A percentile compares a stretch with the other conserved stretches of the same genome.
Evolutionary conservation across 2,888 invertebrate genomes (phyloP).

Genomic region (Andrena flavipes): DNA sequence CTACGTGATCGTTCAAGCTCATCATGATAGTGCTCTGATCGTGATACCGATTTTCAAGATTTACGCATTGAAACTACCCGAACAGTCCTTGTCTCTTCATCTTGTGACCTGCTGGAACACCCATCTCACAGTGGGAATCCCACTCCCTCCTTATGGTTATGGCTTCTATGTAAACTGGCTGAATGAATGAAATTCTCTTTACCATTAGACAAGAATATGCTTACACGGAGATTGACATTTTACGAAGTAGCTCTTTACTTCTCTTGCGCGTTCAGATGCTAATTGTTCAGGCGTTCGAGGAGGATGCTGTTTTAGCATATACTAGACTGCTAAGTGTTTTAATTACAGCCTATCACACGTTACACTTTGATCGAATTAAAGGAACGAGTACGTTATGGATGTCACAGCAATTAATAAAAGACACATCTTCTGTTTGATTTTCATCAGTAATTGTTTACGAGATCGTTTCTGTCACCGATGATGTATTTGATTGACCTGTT

Average conservation of each 20-base stretch:
- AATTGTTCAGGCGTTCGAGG: conserved; percentile 20
- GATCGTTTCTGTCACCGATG: conserved; percentile 26
- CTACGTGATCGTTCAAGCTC: conserved; percentile 22
- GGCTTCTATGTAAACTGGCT: conserved; percentile 73
- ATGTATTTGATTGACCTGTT: conserved; percentile 13
- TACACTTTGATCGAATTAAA: conserved; percentile 37
- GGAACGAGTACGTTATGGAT: conserved; percentile 46
- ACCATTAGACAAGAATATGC: conserved; percentile 64
- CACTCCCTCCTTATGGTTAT: conserved; percentile 65
- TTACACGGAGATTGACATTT: conserved; percentile 56
- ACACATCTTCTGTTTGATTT: conserved; percentile 17
- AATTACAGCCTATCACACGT: conserved; percentile 38
- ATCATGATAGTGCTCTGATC: conserved; percentile 43
- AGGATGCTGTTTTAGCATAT: conserved; percentile 48
- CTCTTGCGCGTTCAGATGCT: conserved; percentile 45
- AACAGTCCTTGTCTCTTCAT: conserved; percentile 47
- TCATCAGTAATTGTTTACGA: conserved; percentile 25
- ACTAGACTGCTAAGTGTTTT: conserved; percentile 42
- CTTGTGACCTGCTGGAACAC: conserved; percentile 79
- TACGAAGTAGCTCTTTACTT: conserved; percentile 56
- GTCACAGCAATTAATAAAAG: conserved; percentile 34
- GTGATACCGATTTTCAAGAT: conserved; percentile 46
- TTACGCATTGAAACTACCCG: conserved; percentile 53
- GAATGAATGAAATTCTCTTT: conserved; percentile 67
- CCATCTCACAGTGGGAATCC: conserved; percentile 66